Conservation (phyloP, 2,888 invertebrate genomes). For the Acanthosepion esculentum region DNA sequence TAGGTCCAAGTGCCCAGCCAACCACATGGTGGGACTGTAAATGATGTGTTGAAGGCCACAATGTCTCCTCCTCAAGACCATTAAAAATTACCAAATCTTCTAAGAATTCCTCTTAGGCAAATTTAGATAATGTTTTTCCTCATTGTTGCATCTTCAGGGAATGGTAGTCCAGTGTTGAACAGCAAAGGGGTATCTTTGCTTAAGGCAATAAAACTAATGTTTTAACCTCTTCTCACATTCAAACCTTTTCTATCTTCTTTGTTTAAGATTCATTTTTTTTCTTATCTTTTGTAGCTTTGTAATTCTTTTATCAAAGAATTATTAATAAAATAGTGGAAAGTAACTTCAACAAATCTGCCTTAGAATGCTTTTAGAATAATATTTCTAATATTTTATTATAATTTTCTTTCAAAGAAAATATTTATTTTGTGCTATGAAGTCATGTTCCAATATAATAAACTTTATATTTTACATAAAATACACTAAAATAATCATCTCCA, state of each 20-base stretch:
- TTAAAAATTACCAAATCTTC: conserved; percentile 33
- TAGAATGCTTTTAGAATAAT: no score
- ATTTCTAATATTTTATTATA: no score
- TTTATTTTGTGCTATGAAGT: no score
- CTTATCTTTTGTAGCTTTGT: not conserved
- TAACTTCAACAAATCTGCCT: not conserved
- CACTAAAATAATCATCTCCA: no score
- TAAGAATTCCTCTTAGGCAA: not conserved
- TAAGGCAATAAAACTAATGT: conserved; percentile 33
- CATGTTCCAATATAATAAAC: no score
- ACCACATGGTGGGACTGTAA: not conserved
- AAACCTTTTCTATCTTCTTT: not conserved
- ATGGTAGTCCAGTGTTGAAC: not conserved
- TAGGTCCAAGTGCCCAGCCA: conserved; percentile 20
- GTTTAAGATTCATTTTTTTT: not conserved
- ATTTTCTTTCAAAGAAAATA: no score
- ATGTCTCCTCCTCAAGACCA: not conserved
- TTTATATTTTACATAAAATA: no score
- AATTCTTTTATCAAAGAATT: not conserved
- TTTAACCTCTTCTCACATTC: not conserved
- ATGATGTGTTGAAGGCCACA: not conserved
- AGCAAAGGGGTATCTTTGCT: not conserved
- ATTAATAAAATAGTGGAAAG: not conserved
- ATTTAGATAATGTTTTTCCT: conserved; percentile 1
- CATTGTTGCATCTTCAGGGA: not conserved